Conservation (phyloP, 2,888 invertebrate species). For the Schizaphis graminum region DNA sequence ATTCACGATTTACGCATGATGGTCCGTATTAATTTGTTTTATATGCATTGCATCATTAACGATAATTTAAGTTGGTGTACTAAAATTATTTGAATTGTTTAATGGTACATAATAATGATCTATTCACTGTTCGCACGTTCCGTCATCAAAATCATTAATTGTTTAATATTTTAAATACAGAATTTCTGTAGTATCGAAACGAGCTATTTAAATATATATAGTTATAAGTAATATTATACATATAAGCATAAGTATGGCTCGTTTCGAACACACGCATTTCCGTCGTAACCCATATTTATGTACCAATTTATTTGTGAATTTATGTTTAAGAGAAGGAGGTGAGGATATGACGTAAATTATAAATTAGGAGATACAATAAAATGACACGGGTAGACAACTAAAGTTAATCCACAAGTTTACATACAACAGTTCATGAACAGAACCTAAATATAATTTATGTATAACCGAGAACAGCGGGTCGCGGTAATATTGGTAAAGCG, state of each 20-base stretch:
- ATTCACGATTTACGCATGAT: not conserved
- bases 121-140: not conserved
- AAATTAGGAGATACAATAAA: not conserved
- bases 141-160: not conserved
- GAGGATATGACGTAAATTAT: not conserved
- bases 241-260: not conserved
- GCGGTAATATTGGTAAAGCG: not conserved
- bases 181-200: not conserved
- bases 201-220: not conserved
- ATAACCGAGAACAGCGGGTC: not conserved
- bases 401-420: conserved; percentile 17
- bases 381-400: conserved; percentile 10
- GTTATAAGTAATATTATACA: not conserved
- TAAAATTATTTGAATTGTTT: not conserved
- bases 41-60: not conserved
- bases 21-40: not conserved
- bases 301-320: not conserved
- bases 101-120: not conserved
- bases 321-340: not conserved
- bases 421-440: not conserved
- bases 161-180: not conserved
- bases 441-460: conserved; percentile 5
- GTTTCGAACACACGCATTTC: not conserved
- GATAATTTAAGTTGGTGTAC: not conserved
- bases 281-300: not conserved